phyloP scores from a whole-genome alignment of 2,888 invertebrate genomes.

The Sinodicranocentrus sp. region DNA sequence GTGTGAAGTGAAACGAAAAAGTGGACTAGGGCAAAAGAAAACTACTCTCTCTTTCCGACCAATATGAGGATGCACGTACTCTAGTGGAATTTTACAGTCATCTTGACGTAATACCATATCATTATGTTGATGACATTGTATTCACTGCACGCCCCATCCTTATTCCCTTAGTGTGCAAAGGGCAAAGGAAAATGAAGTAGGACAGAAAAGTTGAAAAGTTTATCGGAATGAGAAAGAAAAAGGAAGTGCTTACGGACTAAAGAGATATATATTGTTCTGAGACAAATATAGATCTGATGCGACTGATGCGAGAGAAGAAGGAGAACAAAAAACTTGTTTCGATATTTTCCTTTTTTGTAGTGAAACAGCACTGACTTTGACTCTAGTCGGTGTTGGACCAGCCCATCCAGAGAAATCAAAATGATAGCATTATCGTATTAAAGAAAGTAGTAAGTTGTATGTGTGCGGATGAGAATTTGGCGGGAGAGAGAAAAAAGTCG shows the following conservation, averaged over 20 bases:
- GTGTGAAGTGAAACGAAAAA: too few species aligned
- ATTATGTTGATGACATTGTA: too few species aligned
- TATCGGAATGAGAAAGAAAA: slow-evolving; percentile 41
- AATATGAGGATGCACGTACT: too few species aligned
- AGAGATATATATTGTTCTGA: neutral
- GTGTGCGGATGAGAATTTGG: too few species aligned
- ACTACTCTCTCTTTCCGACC: too few species aligned
- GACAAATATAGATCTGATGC: slow-evolving; percentile 22
- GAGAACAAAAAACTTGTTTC: neutral
- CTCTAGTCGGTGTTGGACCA: too few species aligned
- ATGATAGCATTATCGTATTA: slow-evolving; percentile 37
- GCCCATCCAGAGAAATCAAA: neutral
- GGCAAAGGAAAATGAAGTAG: slow-evolving; percentile 53
- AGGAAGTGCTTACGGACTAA: slow-evolving; percentile 27
- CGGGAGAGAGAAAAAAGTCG: too few species aligned
- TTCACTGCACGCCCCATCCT: too few species aligned
- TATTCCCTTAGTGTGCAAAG: neutral
- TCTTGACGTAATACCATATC: too few species aligned
- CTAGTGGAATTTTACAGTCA: too few species aligned
- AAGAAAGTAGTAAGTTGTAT: slow-evolving; percentile 47
- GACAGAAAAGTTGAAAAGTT: slow-evolving; percentile 53
- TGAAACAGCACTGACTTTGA: neutral
- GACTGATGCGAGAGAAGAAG: neutral
- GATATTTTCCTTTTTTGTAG: neutral
- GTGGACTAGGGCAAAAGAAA: too few species aligned